Evolutionary conservation across 2,113 vertebrate species (phyloP), one percentile per base, ranked within the genome.

Genomic region (Callaeas wilsoni): DNA sequence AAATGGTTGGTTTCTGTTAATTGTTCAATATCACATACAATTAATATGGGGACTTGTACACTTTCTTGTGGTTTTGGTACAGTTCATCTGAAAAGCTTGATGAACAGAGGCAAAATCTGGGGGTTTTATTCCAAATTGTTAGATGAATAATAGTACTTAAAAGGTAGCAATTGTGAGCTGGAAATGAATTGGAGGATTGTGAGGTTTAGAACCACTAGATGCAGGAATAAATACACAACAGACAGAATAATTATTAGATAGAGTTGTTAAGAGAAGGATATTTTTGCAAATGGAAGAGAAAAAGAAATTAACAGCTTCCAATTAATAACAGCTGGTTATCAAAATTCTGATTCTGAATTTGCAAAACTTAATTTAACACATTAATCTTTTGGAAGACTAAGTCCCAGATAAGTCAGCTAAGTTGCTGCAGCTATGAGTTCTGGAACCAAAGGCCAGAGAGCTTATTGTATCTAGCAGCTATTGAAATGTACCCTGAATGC

Each of bases 1-100:
- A 99, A 99, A 99, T 99, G 96, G 97, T 98, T 99, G 97, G 97
- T 98, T 99, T 98, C 98, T 98, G 97, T 97, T 99, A 99, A 99
- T 99, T 99, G 98, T 98, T 98, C 97, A 96, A 98, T 98, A 99
- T 99, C 98, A 98, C 94, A 98, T 98, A 94, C 95, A 98, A 99
- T 99, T 99, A 98, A 98, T 98, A 98, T 98, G 91, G 96, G 95
- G 68, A 97, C 86, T 97, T 98, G 91, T 91, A 96, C 59, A 94
- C 75, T 95, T 97, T 96, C 91, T 94, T 95, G 94, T 52, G 74
- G 82, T 91, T 96, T 97, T 97, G 87, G 80, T 97, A 90, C 69
- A 65, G 52, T 97, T 97, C 63, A 92, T 85, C 84, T 95, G 84
- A 79, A 96, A 96, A 97, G n/a, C 83, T 78, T 96, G 79, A 81